Evolutionary conservation across 1,140 invertebrate genomes (phyloP).

Genomic region (Lamellibrachia luymesi): DNA sequence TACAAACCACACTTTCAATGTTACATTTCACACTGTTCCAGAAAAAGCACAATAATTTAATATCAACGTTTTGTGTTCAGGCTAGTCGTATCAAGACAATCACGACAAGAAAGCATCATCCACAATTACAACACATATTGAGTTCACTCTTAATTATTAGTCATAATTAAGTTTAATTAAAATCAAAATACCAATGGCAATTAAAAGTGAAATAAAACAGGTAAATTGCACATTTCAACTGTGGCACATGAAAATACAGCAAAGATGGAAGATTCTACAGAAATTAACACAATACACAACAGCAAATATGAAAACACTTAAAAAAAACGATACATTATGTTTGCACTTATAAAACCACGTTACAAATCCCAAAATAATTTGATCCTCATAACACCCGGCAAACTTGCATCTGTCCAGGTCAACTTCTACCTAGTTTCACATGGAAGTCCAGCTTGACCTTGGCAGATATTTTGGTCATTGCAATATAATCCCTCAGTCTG

Average conservation of each 20-base stretch:
- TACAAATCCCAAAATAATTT: not conserved
- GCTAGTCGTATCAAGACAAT: not conserved
- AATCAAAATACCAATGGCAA: not conserved
- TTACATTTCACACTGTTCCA: not conserved
- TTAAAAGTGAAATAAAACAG: not conserved
- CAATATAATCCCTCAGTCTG: not conserved
- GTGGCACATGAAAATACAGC: not conserved
- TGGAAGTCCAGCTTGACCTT: not conserved
- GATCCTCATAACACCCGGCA: not conserved
- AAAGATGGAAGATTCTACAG: not conserved
- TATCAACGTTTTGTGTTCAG: not conserved
- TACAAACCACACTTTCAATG: not conserved
- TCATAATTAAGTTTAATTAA: not conserved
- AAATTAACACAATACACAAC: not conserved
- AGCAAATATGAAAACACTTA: slow-evolving; percentile 1
- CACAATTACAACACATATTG: not conserved
- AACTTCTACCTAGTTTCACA: not conserved
- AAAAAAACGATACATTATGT: not conserved
- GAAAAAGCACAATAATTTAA: not conserved
- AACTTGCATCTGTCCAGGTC: not conserved
- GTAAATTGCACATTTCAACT: not conserved
- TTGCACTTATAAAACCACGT: not conserved
- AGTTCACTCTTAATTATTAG: not conserved
- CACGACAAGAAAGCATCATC: not conserved
- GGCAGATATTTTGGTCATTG: not conserved